phyloP scores from a whole-genome alignment of 1,140 invertebrate genomes.

The Lordiphosa clarofinis region DNA sequence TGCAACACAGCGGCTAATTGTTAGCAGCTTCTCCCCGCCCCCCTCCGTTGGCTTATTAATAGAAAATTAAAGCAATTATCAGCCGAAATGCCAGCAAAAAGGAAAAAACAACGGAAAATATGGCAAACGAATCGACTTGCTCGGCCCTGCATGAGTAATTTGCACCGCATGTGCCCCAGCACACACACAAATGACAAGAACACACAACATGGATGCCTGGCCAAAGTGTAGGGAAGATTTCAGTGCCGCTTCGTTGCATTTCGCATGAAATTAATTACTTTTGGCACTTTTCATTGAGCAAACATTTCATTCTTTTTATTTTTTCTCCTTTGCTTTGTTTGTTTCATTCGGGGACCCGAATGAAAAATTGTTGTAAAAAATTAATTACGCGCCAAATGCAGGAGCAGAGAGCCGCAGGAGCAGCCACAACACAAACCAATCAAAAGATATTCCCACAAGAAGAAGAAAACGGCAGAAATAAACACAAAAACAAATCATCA shows the following conservation, averaged over 20 bases:
- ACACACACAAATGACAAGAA: constrained; percentile 35
- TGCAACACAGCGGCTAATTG: constrained; percentile 76
- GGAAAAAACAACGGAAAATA: constrained; percentile 36
- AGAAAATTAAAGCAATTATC: constrained; percentile 78
- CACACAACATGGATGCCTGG: constrained; percentile 44
- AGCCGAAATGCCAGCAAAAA: constrained; percentile 25
- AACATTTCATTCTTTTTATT: constrained; percentile 48
- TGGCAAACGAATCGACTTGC: constrained; percentile 64
- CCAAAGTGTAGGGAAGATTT: constrained; percentile 17
- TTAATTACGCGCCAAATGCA: constrained; percentile 75
- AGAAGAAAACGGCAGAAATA: constrained; percentile 10
- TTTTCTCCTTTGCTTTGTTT: constrained; percentile 14
- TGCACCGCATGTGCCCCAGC: constrained; percentile 49
- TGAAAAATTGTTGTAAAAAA: constrained; percentile 75
- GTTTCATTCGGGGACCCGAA: constrained; percentile 62
- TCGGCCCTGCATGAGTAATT: constrained; percentile 60
- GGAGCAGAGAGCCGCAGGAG: constrained; percentile 19
- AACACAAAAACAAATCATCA: constrained; percentile 41
- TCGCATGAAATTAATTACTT: constrained; percentile 77
- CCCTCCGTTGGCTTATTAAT: constrained; percentile 59
- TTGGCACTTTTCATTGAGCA: constrained; percentile 78
- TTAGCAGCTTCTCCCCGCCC: constrained; percentile 63
- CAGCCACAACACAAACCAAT: constrained; percentile 33
- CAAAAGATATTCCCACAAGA: constrained; percentile 11
- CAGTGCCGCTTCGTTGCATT: constrained; percentile 67